These are phyloP conservation scores for Venusia cambrica DNA, from an alignment of 2,888 invertebrate species.

Conservation along the genomic window DNA sequence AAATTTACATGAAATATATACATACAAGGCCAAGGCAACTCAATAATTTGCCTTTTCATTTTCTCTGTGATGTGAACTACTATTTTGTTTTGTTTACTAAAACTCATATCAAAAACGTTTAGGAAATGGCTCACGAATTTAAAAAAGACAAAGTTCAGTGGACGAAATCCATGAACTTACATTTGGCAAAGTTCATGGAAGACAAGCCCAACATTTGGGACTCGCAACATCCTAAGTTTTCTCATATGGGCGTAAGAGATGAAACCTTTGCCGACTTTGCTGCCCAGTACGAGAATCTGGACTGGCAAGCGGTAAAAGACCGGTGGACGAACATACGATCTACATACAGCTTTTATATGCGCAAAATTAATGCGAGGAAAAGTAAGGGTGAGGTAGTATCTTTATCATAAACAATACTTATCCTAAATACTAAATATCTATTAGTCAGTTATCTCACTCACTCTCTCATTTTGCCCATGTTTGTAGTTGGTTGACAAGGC, in stretches of 20 bases:
- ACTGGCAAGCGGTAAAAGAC: constrained; percentile 69
- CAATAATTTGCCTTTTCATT: no score
- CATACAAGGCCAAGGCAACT: no score
- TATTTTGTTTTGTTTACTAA: no score
- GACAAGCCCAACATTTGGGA: constrained; percentile 67
- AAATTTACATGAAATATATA: no score
- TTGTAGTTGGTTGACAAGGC: no score
- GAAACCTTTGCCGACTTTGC: constrained; percentile 67
- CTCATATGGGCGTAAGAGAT: constrained; percentile 55
- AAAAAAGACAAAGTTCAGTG: constrained; percentile 71
- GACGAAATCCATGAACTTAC: constrained; percentile 70
- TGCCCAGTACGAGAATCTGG: constrained; percentile 61
- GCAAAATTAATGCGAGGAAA: constrained; percentile 58
- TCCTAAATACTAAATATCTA: no score
- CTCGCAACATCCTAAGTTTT: constrained; percentile 66
- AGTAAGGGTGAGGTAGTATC: constrained; percentile 51
- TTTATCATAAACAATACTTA: no score
- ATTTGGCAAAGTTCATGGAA: constrained; percentile 65
- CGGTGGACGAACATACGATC: constrained; percentile 74
- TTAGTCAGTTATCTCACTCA: no score
- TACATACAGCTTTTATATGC: constrained; percentile 65
- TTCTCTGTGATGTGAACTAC: no score
- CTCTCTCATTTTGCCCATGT: no score
- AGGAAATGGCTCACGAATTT: constrained; percentile 59
- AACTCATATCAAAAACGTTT: neutral